phyloP scores from a whole-genome alignment of 2,797 vertebrate species.

The Sebastolobus altivelis region DNA sequence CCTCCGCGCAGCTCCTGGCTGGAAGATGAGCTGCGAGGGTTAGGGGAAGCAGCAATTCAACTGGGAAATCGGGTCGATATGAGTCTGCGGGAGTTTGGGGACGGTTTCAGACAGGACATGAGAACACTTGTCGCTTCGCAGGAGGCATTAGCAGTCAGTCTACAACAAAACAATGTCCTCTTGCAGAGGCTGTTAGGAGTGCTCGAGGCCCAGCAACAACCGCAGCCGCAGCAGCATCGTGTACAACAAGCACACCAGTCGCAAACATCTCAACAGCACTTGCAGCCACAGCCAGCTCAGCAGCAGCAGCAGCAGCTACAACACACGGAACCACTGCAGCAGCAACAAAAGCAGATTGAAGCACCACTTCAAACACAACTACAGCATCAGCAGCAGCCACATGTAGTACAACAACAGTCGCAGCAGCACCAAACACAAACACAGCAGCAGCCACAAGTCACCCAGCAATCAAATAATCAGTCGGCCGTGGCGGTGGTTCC shows the following conservation, averaged over 20 bases:
- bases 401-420: slow-evolving; percentile 54
- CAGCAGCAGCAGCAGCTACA: slow-evolving; percentile 67
- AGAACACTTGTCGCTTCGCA: slow-evolving; percentile 87
- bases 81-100: slow-evolving; percentile 85
- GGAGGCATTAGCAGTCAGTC: slow-evolving; percentile 84
- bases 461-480: slow-evolving; percentile 73
- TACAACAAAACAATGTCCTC: slow-evolving; percentile 89
- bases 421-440: slow-evolving; percentile 73
- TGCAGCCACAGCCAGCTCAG: slow-evolving; percentile 65
- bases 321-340: slow-evolving; percentile 66
- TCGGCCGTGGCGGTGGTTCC: slow-evolving; percentile 63
- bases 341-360: slow-evolving; percentile 66
- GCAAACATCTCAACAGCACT: slow-evolving; percentile 77
- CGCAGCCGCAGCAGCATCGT: slow-evolving; percentile 76
- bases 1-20: slow-evolving; percentile 85
- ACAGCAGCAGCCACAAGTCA: slow-evolving; percentile 73
- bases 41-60: slow-evolving; percentile 86
- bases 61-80: slow-evolving; percentile 87
- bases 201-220: slow-evolving; percentile 86
- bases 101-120: slow-evolving; percentile 86
- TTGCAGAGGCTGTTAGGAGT: slow-evolving; percentile 86
- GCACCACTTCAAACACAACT: slow-evolving; percentile 67
- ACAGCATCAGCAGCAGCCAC: slow-evolving; percentile 64
- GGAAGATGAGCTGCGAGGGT: slow-evolving; percentile 86
- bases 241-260: slow-evolving; percentile 73